These are phyloP conservation scores for Picus viridis DNA, from an alignment of 2,797 vertebrate genomes.

Conservation along the genomic window DNA sequence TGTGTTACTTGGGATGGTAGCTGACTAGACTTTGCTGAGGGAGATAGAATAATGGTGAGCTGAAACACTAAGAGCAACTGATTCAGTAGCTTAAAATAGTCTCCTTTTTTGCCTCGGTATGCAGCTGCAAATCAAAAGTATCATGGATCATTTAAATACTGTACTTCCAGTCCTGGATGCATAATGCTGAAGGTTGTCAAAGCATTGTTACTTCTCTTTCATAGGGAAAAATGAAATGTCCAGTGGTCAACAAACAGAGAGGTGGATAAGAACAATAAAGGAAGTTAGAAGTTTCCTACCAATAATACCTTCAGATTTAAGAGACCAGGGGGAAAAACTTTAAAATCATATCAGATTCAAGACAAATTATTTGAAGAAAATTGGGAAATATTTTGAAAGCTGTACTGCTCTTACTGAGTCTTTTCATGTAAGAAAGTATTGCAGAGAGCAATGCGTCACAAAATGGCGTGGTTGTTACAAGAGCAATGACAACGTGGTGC, in stretches of 20 bases:
- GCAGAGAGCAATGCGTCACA: not conserved
- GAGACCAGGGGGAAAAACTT: not conserved
- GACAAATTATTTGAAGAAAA: not conserved
- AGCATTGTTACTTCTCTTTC: constrained; percentile 12
- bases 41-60: constrained; percentile 18
- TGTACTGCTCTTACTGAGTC: not conserved
- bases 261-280: not conserved
- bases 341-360: not conserved
- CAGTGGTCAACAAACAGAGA: not conserved
- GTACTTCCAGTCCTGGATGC: not conserved
- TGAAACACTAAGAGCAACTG: constrained; percentile 3
- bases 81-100: constrained; percentile 29
- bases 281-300: not conserved
- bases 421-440: not conserved
- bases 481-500: not conserved
- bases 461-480: not conserved
- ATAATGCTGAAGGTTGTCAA: not conserved
- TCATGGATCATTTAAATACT: constrained; percentile 34
- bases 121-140: constrained; percentile 33
- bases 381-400: not conserved
- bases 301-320: not conserved
- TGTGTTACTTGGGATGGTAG: constrained; percentile 27
- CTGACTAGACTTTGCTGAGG: constrained; percentile 19
- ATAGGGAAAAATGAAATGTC: not conserved
- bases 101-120: not conserved